Base-by-base conservation (phyloP, 2,888 invertebrate genomes). In the Sesamia inferens region DNA sequence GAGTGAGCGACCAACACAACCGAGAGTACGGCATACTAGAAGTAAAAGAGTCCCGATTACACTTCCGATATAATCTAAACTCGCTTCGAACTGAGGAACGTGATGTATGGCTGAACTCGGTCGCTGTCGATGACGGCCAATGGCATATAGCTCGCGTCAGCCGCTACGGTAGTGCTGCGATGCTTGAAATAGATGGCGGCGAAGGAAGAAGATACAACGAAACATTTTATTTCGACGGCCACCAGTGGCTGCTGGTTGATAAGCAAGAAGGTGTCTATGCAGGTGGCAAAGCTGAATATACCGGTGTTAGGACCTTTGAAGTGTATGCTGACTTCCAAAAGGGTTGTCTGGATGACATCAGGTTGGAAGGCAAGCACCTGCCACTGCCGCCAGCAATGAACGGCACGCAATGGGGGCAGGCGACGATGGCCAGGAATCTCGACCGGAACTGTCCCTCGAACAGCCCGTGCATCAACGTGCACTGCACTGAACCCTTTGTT, bases 251-350 rank as follows among this genome's bases (percentile, higher is more conserved):
- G 85, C 94, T 98, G 82, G 99, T 99, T 24, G 99, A 98, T 90
- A 99, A 99, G 89, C 99, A 99, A 90, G 99, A 99, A 92, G 99
- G 99, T 0, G 99, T 99, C 39, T 99, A 99, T 89, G 99, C 99
- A 0, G 99, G 99, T 71, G 99, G 99, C 22, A 99, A 99, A 94
- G 99, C 99, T 4, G 99, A 99, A 90, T 99, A 99, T 91, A 99
- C 99, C 3, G 99, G 99, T 42, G 99, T 99, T 5, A 96, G 99
- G 77, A 99, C 99, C 0, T 99, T 99, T 91, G 99, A 99, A 95
- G 99, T 99, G 8, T 99, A 99, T 90, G 98, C 98, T 0, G 99
- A 99, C 93, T 99, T 98, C 94, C 98, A 99, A 89, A 99, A 99
- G 97, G 98, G 99, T 97, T 97, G 97, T 86, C 93, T 97, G 71